Percentiles rank a stretch among this genome's conserved stretches.
Evolutionary conservation across 1,140 invertebrate genomes (phyloP).

Genomic region (Drosophila oshimai): DNA sequence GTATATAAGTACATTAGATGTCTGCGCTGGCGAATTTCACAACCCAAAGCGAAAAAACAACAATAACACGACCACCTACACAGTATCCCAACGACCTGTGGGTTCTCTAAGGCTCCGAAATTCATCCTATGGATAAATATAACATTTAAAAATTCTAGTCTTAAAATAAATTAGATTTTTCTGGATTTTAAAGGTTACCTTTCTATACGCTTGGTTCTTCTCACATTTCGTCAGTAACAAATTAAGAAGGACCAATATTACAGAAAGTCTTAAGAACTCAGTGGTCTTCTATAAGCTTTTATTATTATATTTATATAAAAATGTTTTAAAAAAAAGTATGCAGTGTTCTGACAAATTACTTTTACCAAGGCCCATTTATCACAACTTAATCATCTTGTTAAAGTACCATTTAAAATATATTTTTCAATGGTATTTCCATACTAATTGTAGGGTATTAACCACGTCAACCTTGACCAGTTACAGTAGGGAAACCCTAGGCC

Average conservation of each 20-base stretch:
- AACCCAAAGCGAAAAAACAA: slow-evolving; percentile 24
- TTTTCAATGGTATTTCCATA: not conserved
- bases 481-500: not conserved
- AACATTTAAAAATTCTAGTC: not conserved
- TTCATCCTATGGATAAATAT: not conserved
- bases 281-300: no score
- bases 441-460: not conserved
- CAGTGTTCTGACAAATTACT: no score
- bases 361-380: no score
- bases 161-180: no score
- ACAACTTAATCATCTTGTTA: no score
- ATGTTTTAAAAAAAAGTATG: no score
- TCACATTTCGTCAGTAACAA: no score
- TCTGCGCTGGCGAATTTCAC: slow-evolving; percentile 38
- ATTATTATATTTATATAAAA: no score
- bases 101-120: not conserved
- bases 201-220: no score
- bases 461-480: not conserved
- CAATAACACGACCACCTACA: not conserved
- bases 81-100: not conserved
- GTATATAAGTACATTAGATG: slow-evolving; percentile 12
- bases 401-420: not conserved
- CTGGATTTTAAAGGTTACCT: no score
- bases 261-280: no score
- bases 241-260: no score